Evolutionary conservation across 1,140 invertebrate genomes (phyloP).

Genomic region (Musca vetustissima): DNA sequence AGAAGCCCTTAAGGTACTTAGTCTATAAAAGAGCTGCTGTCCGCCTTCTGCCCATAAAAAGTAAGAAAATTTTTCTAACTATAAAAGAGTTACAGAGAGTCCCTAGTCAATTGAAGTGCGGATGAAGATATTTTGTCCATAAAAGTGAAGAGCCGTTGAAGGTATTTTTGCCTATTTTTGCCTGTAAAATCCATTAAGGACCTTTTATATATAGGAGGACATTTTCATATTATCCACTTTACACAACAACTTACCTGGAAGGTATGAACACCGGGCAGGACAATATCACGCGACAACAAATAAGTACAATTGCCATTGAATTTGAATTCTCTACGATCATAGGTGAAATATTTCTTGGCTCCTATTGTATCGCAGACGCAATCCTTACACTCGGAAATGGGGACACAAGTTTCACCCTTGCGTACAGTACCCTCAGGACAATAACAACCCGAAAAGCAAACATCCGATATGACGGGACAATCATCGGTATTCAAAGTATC

Average conservation of each 20-base stretch:
- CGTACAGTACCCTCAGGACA: conserved; percentile 77
- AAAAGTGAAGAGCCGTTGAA: too few relatives aligned
- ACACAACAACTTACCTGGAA: conserved; percentile 61
- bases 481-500: conserved; percentile 62
- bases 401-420: conserved; percentile 69
- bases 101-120: too few relatives aligned
- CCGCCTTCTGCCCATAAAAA: too few relatives aligned
- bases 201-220: too few relatives aligned
- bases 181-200: too few relatives aligned
- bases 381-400: conserved; percentile 72
- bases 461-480: conserved; percentile 64
- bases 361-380: conserved; percentile 75
- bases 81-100: too few relatives aligned
- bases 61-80: too few relatives aligned
- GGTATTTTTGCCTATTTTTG: too few relatives aligned
- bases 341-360: conserved; percentile 71
- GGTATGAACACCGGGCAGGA: conserved; percentile 59
- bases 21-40: too few relatives aligned
- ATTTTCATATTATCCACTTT: too few relatives aligned
- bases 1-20: too few relatives aligned
- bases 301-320: conserved; percentile 80
- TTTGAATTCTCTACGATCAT: conserved; percentile 71
- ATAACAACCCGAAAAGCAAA: conserved; percentile 81
- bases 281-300: conserved; percentile 67
- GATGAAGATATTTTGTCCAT: too few relatives aligned